phyloP scores from a whole-genome alignment of 2,888 invertebrate genomes.

The Agonopterix heracliana region DNA sequence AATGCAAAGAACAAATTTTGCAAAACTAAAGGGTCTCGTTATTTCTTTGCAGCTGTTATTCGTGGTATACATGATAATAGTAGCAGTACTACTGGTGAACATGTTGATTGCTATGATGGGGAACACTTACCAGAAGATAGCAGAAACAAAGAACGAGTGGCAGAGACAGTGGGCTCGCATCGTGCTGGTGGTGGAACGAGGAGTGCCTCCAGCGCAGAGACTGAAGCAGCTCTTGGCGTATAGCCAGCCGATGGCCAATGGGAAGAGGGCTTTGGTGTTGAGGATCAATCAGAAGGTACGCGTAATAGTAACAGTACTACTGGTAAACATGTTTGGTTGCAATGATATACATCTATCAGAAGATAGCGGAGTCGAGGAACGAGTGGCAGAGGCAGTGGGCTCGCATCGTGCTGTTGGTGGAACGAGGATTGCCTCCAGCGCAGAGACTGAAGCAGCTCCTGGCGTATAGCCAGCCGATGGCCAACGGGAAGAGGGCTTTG shows the following conservation, averaged over 20 bases:
- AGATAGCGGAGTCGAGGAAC: slow-evolving; percentile 97
- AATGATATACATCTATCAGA: slow-evolving; percentile 99
- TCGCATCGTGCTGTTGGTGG: slow-evolving; percentile 96
- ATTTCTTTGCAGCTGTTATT: slow-evolving; percentile 83
- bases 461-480: slow-evolving; percentile 97
- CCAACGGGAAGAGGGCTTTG: slow-evolving; percentile 88
- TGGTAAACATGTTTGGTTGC: slow-evolving; percentile 99
- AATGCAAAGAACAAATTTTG: too few relatives aligned
- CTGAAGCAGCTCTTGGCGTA: slow-evolving; percentile 91
- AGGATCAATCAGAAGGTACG: slow-evolving; percentile 91
- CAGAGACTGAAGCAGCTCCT: slow-evolving; percentile 90
- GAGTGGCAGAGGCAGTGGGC: slow-evolving; percentile 99
- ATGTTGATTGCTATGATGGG: slow-evolving; percentile 99
- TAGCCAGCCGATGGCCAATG: slow-evolving; percentile 95
- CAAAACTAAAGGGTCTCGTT: background rate
- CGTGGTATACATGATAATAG: slow-evolving; percentile 98
- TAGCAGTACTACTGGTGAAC: slow-evolving; percentile 95
- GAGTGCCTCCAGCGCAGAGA: slow-evolving; percentile 93
- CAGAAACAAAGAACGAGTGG: slow-evolving; percentile 98
- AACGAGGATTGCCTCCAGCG: slow-evolving; percentile 94
- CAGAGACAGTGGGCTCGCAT: slow-evolving; percentile 98
- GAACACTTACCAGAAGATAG: slow-evolving; percentile 98
- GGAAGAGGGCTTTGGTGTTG: slow-evolving; percentile 88
- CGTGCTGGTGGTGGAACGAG: slow-evolving; percentile 96
- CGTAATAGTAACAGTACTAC: slow-evolving; percentile 92